Evolutionary conservation across 2,113 vertebrate genomes (phyloP).

Genomic region (Fulica atra): DNA sequence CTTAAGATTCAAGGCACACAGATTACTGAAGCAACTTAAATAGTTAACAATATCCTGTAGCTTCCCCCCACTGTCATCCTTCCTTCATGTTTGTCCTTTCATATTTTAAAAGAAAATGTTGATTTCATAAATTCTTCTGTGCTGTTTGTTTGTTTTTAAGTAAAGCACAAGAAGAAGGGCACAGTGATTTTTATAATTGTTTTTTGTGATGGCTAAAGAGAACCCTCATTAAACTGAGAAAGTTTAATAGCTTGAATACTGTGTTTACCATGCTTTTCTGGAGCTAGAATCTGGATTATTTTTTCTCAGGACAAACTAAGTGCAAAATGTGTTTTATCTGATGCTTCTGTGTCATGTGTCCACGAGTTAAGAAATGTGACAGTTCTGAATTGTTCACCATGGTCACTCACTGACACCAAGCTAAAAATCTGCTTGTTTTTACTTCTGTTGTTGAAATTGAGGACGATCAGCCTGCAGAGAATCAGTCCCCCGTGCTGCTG

Average conservation of each 20-base stretch:
- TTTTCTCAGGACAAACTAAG: neutral
- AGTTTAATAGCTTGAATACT: neutral
- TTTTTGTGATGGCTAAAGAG: neutral
- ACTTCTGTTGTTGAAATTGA: neutral
- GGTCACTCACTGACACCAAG: neutral
- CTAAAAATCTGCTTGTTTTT: neutral
- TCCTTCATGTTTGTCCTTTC: neutral
- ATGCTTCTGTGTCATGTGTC: neutral
- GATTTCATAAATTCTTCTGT: neutral
- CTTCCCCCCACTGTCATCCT: neutral
- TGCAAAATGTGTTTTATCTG: neutral
- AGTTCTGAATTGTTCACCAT: neutral
- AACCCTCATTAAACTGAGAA: neutral
- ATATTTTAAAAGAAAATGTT: neutral
- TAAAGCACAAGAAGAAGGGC: neutral
- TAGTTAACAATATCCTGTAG: neutral
- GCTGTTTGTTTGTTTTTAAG: neutral
- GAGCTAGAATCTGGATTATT: neutral
- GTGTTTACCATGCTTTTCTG: conserved; percentile 6
- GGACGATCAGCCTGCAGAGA: neutral
- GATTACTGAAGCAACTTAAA: neutral
- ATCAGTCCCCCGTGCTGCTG: neutral
- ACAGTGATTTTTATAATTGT: neutral
- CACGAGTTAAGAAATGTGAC: neutral
- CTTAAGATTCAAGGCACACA: neutral